Conservation (phyloP, 2,888 invertebrate species). For the Lochmaea crataegi region DNA sequence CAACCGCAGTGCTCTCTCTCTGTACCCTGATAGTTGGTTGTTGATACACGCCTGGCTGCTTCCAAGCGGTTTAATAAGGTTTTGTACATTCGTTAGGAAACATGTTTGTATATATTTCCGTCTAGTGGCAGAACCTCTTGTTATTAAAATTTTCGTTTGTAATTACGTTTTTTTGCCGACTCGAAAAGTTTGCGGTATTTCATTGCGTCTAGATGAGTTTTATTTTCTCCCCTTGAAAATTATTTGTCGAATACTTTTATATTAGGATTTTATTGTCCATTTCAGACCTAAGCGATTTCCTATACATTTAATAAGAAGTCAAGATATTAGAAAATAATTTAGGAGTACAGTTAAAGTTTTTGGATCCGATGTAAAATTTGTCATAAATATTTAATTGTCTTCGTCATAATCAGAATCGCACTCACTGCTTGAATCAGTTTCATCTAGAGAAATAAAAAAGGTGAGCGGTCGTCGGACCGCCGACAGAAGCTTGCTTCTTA, state of each 20-base stretch:
- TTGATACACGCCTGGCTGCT: slow-evolving; percentile 41
- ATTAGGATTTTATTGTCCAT: neutral
- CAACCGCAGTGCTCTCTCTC: slow-evolving; percentile 50
- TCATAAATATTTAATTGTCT: no score
- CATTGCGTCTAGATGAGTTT: neutral
- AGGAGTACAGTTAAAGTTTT: no score
- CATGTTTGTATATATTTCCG: slow-evolving; percentile 4
- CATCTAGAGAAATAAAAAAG: no score
- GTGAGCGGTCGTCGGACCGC: no score
- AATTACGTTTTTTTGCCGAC: slow-evolving; percentile 14
- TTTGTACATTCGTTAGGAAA: slow-evolving; percentile 27
- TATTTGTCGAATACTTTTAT: neutral
- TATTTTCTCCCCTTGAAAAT: neutral
- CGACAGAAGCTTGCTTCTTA: no score
- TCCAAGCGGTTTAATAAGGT: slow-evolving; percentile 47
- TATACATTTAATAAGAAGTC: neutral
- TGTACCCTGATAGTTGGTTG: slow-evolving; percentile 40
- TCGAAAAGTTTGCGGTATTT: slow-evolving; percentile 9
- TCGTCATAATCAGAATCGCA: no score
- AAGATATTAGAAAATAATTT: neutral
- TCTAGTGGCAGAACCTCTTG: slow-evolving; percentile 9
- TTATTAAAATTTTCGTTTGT: slow-evolving; percentile 23
- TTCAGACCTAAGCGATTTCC: neutral
- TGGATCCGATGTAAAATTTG: no score
- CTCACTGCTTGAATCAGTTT: no score